Evolutionary conservation across 2,113 vertebrate genomes (phyloP), one percentile per base, ranked within the genome.

Genomic region (Upupa epops): DNA sequence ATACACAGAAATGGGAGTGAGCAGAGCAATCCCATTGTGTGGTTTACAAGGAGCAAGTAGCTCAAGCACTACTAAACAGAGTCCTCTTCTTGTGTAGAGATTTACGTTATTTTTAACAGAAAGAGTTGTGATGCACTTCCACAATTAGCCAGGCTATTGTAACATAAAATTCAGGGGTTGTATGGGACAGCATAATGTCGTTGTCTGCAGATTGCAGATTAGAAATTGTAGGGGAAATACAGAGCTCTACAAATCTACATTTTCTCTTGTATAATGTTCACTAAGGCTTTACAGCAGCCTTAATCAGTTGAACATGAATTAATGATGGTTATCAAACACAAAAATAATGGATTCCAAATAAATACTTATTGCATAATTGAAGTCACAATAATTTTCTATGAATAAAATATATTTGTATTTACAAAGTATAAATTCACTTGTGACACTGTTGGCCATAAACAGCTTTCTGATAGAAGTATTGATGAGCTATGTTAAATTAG

Each of bases 371-470:
- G 92, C 95, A 97, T 97, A 97, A 98, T 97, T 98, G 96, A 97
- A 97, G 97, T 97, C 95, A 96, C 93, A 97, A 96, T 96, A 97
- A 92, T 96, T 95, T 94, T 94, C 95, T 86, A 97, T 98, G 97
- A 98, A 98, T 98, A 98, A 98, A 98, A 98, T 97, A 98, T 97
- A 96, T 97, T 97, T 97, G 79, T 97, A 97, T 97, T 98, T 98
- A 97, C 94, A 97, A 36, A 90, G 91, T 93, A 94, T 96, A 96
- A 96, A 96, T 97, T 94, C 95, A 85, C 79, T 72, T 88, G 84
- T 68, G 69, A 96, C 93, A 95, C 88, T 93, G 91, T 94, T 88
- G 87, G 91, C 37, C 45, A 96, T 88, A 90, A 96, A 96, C 75
- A 73, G 87, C 83, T 96, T 95, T 96, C 81, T 95, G 90, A 97